Conservation (phyloP, 2,113 vertebrate species). For the Megaceryle torquata region DNA sequence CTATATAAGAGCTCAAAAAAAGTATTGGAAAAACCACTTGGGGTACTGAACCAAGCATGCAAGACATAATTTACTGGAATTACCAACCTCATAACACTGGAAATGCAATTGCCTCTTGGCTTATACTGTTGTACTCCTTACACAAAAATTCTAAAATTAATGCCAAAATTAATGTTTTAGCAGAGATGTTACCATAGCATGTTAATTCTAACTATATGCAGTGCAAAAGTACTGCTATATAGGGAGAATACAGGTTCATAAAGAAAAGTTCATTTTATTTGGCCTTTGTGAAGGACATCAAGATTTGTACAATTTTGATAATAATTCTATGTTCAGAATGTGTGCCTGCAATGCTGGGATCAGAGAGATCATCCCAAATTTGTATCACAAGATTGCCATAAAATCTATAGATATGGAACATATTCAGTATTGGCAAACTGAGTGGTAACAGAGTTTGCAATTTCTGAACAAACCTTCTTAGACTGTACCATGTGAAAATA, state of each 20-base stretch:
- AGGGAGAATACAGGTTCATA: background rate
- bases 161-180: background rate
- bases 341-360: background rate
- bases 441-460: background rate
- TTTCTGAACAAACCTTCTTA: background rate
- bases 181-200: background rate
- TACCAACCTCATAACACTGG: background rate
- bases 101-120: background rate
- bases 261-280: background rate
- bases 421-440: background rate
- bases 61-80: background rate
- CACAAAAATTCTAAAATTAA: background rate
- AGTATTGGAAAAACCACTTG: background rate
- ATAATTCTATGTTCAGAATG: background rate
- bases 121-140: background rate
- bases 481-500: background rate
- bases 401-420: background rate
- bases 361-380: background rate
- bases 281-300: background rate
- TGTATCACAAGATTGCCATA: background rate
- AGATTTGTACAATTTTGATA: background rate
- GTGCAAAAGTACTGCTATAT: background rate
- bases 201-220: background rate
- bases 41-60: background rate
- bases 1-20: background rate